phyloP scores from a whole-genome alignment of 2,888 invertebrate genomes.

The Schizaphis graminum region DNA sequence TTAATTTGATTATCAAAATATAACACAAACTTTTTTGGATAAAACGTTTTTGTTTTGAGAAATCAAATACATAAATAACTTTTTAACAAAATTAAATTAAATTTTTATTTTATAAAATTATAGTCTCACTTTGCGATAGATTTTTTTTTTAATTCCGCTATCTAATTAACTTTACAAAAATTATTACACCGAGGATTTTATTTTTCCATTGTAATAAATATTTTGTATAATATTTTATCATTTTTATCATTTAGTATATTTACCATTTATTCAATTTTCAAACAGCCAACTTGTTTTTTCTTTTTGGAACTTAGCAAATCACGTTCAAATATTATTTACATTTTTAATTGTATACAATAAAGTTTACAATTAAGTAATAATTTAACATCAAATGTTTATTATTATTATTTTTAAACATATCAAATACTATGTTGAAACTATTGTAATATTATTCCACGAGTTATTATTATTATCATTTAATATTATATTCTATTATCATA shows the following conservation, averaged over 20 bases:
- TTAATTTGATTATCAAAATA: conserved; percentile 25
- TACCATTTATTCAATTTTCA: not conserved
- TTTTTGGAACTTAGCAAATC: not conserved
- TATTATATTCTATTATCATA: conserved; percentile 1
- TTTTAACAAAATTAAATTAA: conserved; percentile 21
- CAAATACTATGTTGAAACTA: not conserved
- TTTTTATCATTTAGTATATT: not conserved
- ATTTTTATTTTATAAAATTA: not conserved
- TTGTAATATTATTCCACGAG: conserved; percentile 2
- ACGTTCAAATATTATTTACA: conserved; percentile 45
- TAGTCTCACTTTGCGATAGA: not conserved
- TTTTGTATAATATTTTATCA: not conserved
- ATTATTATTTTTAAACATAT: conserved; percentile 22
- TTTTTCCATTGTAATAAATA: not conserved
- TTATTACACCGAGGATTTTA: not conserved
- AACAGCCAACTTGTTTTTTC: not conserved
- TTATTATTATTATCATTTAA: conserved; percentile 46
- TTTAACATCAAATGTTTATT: conserved; percentile 33
- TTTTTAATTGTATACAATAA: conserved; percentile 19
- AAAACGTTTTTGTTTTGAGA: not conserved
- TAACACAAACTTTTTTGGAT: not conserved
- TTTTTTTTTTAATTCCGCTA: not conserved
- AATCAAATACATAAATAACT: conserved; percentile 30
- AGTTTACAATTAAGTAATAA: not conserved
- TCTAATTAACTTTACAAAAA: not conserved